phyloP scores from a whole-genome alignment of 2,888 invertebrate species.

The Dorcus hopei region DNA sequence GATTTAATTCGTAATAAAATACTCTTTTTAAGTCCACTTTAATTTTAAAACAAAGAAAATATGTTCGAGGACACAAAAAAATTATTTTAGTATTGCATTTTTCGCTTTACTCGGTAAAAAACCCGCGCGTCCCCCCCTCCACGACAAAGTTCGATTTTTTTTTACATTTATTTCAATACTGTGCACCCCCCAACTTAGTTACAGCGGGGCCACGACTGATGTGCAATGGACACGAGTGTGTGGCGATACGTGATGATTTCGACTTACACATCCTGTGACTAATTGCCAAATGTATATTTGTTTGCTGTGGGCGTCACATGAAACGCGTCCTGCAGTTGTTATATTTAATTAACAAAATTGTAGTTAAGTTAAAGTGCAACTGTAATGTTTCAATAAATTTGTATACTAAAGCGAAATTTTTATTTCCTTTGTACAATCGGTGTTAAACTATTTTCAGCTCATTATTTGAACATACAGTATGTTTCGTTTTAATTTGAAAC shows the following conservation, averaged over 20 bases:
- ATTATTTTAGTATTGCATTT: too few relatives aligned
- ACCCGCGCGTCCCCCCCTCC: too few relatives aligned
- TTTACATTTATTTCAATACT: background rate
- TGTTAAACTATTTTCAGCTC: too few relatives aligned
- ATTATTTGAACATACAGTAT: too few relatives aligned
- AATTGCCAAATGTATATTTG: conserved; percentile 30
- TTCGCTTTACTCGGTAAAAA: too few relatives aligned
- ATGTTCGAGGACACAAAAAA: too few relatives aligned
- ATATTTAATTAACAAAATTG: conserved; percentile 23
- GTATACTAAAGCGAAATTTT: conserved; percentile 28
- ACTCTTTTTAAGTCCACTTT: too few relatives aligned
- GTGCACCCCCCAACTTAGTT: conserved; percentile 18
- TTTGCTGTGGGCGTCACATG: conserved; percentile 10
- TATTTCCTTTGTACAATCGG: background rate
- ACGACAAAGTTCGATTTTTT: too few relatives aligned
- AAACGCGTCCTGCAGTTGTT: conserved; percentile 1
- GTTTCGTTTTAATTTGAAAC: too few relatives aligned
- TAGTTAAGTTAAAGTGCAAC: conserved; percentile 32
- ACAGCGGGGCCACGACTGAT: conserved; percentile 26
- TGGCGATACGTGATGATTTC: conserved; percentile 22
- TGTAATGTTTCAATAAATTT: conserved; percentile 40
- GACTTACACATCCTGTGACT: conserved; percentile 22
- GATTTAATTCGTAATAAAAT: background rate
- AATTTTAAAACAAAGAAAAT: too few relatives aligned
- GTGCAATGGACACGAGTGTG: conserved; percentile 29